A percentile compares a stretch with the other conserved stretches of the same genome.
Evolutionary conservation across 2,113 vertebrate species (phyloP).

Genomic region (Thamnaconus septentrionalis): DNA sequence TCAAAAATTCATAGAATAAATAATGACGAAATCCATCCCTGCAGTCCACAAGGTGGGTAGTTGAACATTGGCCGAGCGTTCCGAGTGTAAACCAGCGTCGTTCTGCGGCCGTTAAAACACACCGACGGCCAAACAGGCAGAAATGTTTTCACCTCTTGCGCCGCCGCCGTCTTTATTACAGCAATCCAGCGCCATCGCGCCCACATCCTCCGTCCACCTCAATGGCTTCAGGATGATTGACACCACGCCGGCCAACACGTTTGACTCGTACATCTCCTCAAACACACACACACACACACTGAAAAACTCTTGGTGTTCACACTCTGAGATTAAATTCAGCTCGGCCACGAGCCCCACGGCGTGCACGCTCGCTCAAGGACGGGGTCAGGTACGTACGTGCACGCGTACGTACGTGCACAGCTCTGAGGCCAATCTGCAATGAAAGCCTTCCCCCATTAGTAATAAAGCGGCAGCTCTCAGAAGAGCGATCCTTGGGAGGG

Average conservation of each 20-base stretch:
- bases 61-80: background rate
- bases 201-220: background rate
- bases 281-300: background rate
- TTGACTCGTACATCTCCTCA: background rate
- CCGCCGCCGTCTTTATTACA: background rate
- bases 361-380: background rate
- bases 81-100: slow-evolving; percentile 8
- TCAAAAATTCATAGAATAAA: too few species aligned
- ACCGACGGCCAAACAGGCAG: too few species aligned
- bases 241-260: background rate
- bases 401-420: slow-evolving; percentile 51
- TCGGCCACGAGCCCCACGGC: slow-evolving; percentile 23
- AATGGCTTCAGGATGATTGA: background rate
- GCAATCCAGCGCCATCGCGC: slow-evolving; percentile 9
- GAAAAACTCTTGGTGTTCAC: slow-evolving; percentile 1
- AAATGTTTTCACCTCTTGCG: too few species aligned
- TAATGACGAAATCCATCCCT: slow-evolving; percentile 56
- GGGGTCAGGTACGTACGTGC: slow-evolving; percentile 4
- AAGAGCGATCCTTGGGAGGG: slow-evolving; percentile 70
- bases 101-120: background rate
- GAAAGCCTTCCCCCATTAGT: slow-evolving; percentile 77
- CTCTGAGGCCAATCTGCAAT: slow-evolving; percentile 71
- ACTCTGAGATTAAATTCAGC: slow-evolving; percentile 42
- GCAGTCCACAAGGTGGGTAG: background rate
- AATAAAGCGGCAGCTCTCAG: slow-evolving; percentile 73